Evolutionary conservation across 2,797 vertebrate genomes (phyloP).

Genomic region (Ciconia nigra): DNA sequence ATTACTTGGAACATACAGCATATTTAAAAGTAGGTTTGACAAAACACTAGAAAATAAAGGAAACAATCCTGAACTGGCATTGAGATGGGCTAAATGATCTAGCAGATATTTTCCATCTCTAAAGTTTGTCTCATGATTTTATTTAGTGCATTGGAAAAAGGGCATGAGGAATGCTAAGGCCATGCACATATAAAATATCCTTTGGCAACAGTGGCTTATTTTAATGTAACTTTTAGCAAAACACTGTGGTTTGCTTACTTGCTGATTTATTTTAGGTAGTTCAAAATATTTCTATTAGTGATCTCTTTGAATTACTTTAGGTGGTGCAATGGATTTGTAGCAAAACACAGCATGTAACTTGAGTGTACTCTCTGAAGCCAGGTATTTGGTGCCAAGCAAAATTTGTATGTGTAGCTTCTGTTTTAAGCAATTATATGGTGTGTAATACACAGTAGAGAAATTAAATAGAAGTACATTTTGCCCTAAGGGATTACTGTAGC

Average conservation of each 20-base stretch:
- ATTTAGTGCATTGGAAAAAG: conserved; percentile 46
- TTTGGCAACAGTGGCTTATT: conserved; percentile 24
- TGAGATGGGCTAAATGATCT: conserved; percentile 45
- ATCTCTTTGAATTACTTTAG: conserved; percentile 67
- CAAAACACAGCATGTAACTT: conserved; percentile 71
- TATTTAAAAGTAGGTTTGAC: conserved; percentile 68
- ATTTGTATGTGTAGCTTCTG: conserved; percentile 73
- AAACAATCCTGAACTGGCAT: conserved; percentile 53
- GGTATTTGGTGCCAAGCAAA: conserved; percentile 73
- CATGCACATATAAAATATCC: conserved; percentile 12
- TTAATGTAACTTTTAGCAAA: conserved; percentile 63
- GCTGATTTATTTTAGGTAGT: conserved; percentile 64
- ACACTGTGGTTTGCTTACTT: conserved; percentile 64
- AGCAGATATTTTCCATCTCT: conserved; percentile 58
- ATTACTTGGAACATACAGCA: conserved; percentile 59
- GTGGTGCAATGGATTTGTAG: conserved; percentile 71
- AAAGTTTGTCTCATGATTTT: conserved; percentile 42
- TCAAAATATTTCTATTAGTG: conserved; percentile 72
- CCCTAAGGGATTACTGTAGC: conserved; percentile 75
- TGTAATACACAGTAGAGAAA: conserved; percentile 78
- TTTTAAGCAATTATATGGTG: conserved; percentile 78
- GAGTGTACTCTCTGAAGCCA: conserved; percentile 64
- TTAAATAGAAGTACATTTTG: conserved; percentile 76
- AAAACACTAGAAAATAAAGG: conserved; percentile 62
- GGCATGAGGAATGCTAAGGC: conserved; percentile 17